These are phyloP conservation scores for Mormyrus lacerda DNA, from an alignment of 2,113 vertebrate genomes.

Conservation along the genomic window DNA sequence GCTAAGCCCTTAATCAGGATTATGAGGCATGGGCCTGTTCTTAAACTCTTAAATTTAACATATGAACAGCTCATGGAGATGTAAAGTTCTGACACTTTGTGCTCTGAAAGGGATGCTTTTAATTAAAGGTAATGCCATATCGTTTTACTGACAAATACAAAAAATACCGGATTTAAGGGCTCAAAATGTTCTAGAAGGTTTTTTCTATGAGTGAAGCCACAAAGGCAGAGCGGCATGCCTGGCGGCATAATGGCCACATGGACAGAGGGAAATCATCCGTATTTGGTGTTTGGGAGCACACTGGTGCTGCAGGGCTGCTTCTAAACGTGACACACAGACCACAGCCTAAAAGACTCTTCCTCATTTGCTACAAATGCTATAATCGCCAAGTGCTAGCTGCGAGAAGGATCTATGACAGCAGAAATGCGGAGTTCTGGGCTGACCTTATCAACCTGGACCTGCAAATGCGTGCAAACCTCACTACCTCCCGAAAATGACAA, in stretches of 20 bases:
- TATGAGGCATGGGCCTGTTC: background rate
- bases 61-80: background rate
- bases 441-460: slow-evolving; percentile 1
- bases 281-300: background rate
- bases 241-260: background rate
- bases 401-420: background rate
- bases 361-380: background rate
- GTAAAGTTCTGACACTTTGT: background rate
- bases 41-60: background rate
- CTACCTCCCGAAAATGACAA: background rate
- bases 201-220: background rate
- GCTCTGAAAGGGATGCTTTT: background rate
- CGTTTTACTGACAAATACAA: background rate
- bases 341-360: background rate
- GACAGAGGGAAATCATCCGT: background rate
- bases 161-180: background rate
- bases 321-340: background rate
- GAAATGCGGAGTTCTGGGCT: background rate
- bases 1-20: slow-evolving; percentile 3
- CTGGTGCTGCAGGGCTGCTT: background rate
- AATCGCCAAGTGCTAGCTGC: background rate
- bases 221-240: too few species aligned
- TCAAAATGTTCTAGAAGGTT: background rate
- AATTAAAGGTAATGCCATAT: background rate
- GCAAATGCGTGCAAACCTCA: background rate